Percentiles rank a stretch among this genome's conserved stretches.
Evolutionary conservation across 2,113 vertebrate genomes (phyloP).

Genomic region (Indicator maculatus): DNA sequence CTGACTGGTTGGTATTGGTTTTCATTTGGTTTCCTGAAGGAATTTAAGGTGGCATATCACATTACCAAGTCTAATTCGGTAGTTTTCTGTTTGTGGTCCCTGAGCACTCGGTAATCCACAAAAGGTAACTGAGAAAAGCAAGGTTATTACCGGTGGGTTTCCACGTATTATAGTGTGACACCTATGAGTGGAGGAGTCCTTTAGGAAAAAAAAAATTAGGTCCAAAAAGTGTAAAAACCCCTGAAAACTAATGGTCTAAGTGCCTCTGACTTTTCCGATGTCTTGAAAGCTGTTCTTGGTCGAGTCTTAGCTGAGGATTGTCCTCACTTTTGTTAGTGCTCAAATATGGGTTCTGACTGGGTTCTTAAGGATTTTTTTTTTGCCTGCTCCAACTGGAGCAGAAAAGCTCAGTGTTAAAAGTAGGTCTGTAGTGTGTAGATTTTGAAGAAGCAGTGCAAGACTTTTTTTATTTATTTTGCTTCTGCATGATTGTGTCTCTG

Average conservation of each 20-base stretch:
- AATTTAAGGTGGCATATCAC: background rate
- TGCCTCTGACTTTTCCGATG: background rate
- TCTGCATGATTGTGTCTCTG: background rate
- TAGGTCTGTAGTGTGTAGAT: background rate
- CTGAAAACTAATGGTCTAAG: background rate
- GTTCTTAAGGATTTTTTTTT: background rate
- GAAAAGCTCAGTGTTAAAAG: background rate
- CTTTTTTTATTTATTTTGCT: background rate
- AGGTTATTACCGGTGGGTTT: background rate
- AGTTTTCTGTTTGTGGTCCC: background rate
- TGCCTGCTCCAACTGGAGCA: background rate
- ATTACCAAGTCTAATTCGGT: background rate
- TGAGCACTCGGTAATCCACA: background rate
- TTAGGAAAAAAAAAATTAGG: background rate
- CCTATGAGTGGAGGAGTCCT: fast-evolving
- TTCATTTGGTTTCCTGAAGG: background rate
- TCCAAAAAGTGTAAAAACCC: background rate
- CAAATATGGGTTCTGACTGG: background rate
- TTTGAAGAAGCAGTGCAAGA: background rate
- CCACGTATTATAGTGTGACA: background rate
- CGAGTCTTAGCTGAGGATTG: background rate
- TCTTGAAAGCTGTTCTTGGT: background rate
- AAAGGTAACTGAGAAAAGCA: background rate
- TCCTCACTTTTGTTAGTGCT: background rate
- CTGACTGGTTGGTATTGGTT: background rate